These are phyloP conservation scores for Calcarius lapponicus DNA, from an alignment of 2,797 vertebrate genomes.

Conservation along the genomic window DNA sequence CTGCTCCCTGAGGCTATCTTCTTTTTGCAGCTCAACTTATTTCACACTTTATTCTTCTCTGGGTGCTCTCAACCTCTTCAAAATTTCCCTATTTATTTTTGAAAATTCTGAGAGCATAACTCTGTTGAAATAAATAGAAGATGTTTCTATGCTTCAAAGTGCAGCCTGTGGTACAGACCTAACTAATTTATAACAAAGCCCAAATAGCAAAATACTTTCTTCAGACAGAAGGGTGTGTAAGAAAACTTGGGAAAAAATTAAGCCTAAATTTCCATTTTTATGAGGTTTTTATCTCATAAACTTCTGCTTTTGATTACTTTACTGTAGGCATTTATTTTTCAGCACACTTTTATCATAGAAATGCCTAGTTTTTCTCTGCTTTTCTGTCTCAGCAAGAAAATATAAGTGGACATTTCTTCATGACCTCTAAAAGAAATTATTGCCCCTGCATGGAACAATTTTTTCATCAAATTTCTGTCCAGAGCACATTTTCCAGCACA, in stretches of 20 bases:
- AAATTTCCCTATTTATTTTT: slow-evolving; percentile 23
- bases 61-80: slow-evolving; percentile 4
- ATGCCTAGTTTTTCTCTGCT: not conserved
- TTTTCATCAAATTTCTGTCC: not conserved
- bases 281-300: not conserved
- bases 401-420: not conserved
- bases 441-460: not conserved
- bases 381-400: not conserved
- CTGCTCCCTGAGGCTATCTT: not conserved
- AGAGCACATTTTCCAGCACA: not conserved
- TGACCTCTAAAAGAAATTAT: not conserved
- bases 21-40: slow-evolving; percentile 1
- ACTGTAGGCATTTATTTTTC: not conserved
- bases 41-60: slow-evolving; percentile 7
- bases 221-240: not conserved
- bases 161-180: not conserved
- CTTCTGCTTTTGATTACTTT: not conserved
- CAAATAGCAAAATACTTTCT: not conserved
- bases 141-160: not conserved
- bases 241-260: slow-evolving; percentile 16
- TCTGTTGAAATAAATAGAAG: slow-evolving; percentile 33
- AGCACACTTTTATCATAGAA: not conserved
- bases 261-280: not conserved
- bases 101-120: not conserved
- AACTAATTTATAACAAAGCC: not conserved